phyloP scores from a whole-genome alignment of 2,797 vertebrate genomes.

The Oophaga sylvatica region DNA sequence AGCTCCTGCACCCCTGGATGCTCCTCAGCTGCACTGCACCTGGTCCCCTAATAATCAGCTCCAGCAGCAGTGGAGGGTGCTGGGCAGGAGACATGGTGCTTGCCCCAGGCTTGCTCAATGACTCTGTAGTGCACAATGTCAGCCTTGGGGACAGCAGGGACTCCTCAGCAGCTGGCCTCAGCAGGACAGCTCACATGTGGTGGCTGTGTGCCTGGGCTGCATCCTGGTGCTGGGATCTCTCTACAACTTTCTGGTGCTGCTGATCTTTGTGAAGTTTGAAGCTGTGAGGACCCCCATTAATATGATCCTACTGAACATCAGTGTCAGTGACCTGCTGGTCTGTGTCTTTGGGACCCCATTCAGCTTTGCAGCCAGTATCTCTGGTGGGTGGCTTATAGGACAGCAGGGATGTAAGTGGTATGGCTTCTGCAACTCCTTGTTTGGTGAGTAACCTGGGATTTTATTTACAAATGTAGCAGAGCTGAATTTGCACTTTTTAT shows the following conservation, averaged over 20 bases:
- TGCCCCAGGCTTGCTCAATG: constrained; percentile 29
- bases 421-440: constrained; percentile 92
- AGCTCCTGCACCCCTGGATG: not conserved
- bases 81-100: constrained; percentile 10
- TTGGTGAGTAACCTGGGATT: constrained; percentile 79
- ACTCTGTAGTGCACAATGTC: not conserved
- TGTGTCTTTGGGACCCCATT: constrained; percentile 85
- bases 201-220: constrained; percentile 82
- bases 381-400: constrained; percentile 86
- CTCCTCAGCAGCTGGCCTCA: constrained; percentile 23
- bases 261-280: constrained; percentile 84
- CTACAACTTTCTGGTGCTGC: constrained; percentile 83
- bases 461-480: not conserved
- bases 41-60: not conserved
- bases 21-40: not conserved
- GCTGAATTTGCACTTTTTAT: not conserved
- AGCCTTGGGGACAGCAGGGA: constrained; percentile 23
- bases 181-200: constrained; percentile 78
- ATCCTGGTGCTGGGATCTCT: constrained; percentile 85
- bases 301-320: constrained; percentile 85
- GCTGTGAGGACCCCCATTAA: constrained; percentile 85
- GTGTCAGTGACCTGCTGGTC: constrained; percentile 86
- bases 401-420: constrained; percentile 86
- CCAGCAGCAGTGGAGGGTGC: not conserved
- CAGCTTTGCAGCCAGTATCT: constrained; percentile 86